Evolutionary conservation across 2,113 vertebrate species (phyloP), one percentile per base, ranked within the genome.

Genomic region (Pangasianodon gigas): DNA sequence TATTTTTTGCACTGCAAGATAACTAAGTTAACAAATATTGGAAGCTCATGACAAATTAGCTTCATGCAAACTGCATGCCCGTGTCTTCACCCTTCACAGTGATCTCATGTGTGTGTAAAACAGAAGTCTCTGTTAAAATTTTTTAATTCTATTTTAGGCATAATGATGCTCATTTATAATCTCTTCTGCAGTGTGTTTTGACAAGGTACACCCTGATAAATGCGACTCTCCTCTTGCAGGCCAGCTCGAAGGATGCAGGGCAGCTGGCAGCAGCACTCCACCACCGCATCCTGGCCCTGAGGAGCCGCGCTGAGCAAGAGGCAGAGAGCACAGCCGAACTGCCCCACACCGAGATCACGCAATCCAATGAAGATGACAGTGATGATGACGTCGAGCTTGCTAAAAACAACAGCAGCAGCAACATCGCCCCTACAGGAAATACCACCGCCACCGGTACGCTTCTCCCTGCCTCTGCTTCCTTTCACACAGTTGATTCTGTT

Each of bases 241-340:
- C 97, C 65, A 99, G 98, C 92, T 99, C 98, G 82, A 99, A 99
- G 95, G 98, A 99, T 90, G 96, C 98, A 0, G 98, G 98, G 89
- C 98, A 99, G 93, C 93, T 99, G 89, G 98, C 97, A 0, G 98
- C 98, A 0, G 98, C 98, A 0, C 94, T 99, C 88, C 98, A 99
- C 94, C 98, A 99, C 92, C 97, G 98, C 16, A 99, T 99, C 94
- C 93, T 99, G 92, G 98, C 98, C 60, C 94, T 99, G 88, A 95
- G 98, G 92, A 99, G 98, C 91, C 94, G 96, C 1, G 97, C 95
- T 16, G 98, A 99, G 21, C 98, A 98, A 90, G 98, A 99, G 84
- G 93, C 96, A 0, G 98, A 99, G 89, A 91, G 54, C 65, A 58
- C 85, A 0, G 60, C 85, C 24, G 11, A 46, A 91, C 90, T 24